Conservation (phyloP, 92 coral and sea anemone species). For the Epizoanthus scotinus region DNA sequence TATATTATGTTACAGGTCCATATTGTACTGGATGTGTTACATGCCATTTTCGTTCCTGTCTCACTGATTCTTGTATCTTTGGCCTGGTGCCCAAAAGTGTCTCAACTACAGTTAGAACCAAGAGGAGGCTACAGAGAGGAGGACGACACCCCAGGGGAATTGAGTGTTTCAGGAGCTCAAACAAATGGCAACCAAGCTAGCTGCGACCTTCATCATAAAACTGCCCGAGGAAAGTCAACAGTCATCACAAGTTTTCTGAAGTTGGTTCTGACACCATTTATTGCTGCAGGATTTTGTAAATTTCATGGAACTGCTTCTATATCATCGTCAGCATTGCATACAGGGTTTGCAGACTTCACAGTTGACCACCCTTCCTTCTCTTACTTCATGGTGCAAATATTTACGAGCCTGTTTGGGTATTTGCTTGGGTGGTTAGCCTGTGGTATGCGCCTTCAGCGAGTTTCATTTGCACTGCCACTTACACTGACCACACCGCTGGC, state of each 20-base stretch:
- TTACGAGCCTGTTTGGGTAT: constrained; percentile 52
- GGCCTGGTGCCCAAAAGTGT: constrained; percentile 83
- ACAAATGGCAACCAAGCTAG: not conserved
- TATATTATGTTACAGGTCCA: not conserved
- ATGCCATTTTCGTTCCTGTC: constrained; percentile 49
- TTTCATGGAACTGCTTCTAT: constrained; percentile 7
- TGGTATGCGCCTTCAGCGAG: constrained; percentile 54
- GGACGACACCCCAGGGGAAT: not conserved
- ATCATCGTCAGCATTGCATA: constrained; percentile 12
- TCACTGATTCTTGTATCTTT: constrained; percentile 74
- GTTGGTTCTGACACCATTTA: constrained; percentile 47
- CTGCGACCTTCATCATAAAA: constrained; percentile 14
- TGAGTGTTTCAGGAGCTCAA: not conserved
- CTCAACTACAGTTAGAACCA: constrained; percentile 56
- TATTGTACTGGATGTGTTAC: not conserved
- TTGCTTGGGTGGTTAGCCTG: constrained; percentile 51
- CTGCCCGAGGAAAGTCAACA: constrained; percentile 40
- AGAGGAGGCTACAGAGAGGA: constrained; percentile 16
- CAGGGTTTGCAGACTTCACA: constrained; percentile 34
- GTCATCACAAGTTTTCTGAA: constrained; percentile 48
- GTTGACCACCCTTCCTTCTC: constrained; percentile 1
- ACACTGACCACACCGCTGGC: constrained; percentile 50
- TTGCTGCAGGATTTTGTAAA: constrained; percentile 47
- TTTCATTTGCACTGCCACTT: constrained; percentile 53
- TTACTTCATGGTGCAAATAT: constrained; percentile 49